These are phyloP conservation scores for Leucophenga maculata DNA, from an alignment of 2,888 invertebrate genomes.

Conservation along the genomic window DNA sequence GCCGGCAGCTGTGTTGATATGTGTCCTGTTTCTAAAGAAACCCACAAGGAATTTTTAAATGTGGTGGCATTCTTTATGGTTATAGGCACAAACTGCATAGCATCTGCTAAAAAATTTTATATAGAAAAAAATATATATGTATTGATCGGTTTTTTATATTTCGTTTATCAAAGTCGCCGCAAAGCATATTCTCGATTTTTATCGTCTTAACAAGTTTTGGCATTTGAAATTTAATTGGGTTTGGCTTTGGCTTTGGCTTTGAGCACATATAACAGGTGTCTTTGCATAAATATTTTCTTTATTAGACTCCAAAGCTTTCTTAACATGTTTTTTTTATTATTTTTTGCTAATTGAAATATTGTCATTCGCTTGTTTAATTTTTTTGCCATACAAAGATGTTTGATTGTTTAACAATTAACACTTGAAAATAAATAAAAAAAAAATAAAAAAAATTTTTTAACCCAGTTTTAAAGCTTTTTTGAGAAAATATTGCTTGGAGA, in stretches of 20 bases:
- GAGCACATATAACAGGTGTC: no score
- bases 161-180: background rate
- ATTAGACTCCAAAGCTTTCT: no score
- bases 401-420: slow-evolving; percentile 40
- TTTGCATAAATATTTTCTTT: no score
- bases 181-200: slow-evolving; percentile 13
- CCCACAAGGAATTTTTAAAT: background rate
- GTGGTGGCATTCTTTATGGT: slow-evolving; percentile 17
- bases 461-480: slow-evolving; percentile 4
- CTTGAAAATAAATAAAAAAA: background rate
- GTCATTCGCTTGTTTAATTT: slow-evolving; percentile 31
- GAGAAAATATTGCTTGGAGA: background rate
- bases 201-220: slow-evolving; percentile 21
- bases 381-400: slow-evolving; percentile 29
- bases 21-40: slow-evolving; percentile 6
- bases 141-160: background rate
- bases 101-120: slow-evolving; percentile 13
- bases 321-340: no score
- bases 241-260: background rate
- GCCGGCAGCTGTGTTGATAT: background rate
- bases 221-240: slow-evolving; percentile 27
- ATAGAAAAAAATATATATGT: background rate
- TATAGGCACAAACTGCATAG: background rate
- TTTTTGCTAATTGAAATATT: slow-evolving; percentile 28
- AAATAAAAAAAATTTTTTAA: slow-evolving; percentile 1